These are phyloP conservation scores for Neomonachus schauinslandi DNA, from an alignment of 2,113 vertebrate genomes.

Conservation along the genomic window DNA sequence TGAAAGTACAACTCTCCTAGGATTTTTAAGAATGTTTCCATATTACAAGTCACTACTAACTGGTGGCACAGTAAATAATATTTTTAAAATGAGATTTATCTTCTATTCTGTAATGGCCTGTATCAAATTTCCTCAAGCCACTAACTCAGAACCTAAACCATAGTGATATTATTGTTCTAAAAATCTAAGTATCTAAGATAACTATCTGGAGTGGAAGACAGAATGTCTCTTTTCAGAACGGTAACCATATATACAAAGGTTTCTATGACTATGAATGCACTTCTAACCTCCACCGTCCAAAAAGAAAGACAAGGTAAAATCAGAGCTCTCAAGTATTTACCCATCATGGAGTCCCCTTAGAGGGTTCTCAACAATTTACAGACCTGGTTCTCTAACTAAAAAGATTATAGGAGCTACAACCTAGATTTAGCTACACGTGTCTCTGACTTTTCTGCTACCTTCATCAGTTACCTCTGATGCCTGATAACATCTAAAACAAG, in stretches of 20 bases:
- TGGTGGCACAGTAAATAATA: background rate
- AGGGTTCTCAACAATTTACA: background rate
- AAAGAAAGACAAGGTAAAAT: background rate
- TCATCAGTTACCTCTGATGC: background rate
- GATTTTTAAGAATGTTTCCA: background rate
- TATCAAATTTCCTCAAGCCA: background rate
- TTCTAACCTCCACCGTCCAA: background rate
- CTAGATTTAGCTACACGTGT: background rate
- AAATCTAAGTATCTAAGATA: background rate
- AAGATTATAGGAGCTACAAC: background rate
- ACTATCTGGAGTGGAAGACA: background rate
- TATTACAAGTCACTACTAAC: background rate
- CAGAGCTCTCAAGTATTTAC: background rate
- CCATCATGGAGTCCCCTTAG: background rate
- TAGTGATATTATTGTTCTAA: background rate
- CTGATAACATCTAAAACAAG: background rate
- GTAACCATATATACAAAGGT: background rate
- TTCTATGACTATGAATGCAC: background rate
- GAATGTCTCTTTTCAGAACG: background rate
- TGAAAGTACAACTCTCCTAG: background rate
- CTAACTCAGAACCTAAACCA: slow-evolving; percentile 5
- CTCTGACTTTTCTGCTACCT: background rate
- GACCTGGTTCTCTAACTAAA: background rate
- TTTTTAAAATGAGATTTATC: slow-evolving; percentile 23
- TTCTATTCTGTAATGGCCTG: background rate